Conservation (phyloP, 2,888 invertebrate genomes). For the Aporophyla lueneburgensis region DNA sequence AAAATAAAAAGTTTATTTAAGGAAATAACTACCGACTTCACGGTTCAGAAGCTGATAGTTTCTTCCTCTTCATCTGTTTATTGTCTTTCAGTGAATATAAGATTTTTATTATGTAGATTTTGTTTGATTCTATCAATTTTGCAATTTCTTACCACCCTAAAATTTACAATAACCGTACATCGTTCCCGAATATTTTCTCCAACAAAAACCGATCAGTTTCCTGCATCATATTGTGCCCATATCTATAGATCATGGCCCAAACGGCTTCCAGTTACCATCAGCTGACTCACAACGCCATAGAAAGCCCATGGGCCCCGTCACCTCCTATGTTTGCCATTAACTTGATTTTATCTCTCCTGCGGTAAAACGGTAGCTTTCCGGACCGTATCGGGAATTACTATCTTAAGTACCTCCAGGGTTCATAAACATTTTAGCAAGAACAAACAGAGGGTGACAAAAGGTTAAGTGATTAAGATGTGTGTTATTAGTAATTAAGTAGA, state of each 20-base stretch:
- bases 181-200: neutral
- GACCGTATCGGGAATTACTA: conserved; percentile 61
- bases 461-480: conserved; percentile 57
- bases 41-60: too few species aligned
- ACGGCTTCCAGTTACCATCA: conserved; percentile 31
- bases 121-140: neutral
- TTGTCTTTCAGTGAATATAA: too few species aligned
- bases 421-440: conserved; percentile 63
- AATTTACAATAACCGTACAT: neutral
- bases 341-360: conserved; percentile 61
- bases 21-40: too few species aligned
- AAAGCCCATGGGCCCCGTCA: conserved; percentile 45
- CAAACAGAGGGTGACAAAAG: conserved; percentile 52
- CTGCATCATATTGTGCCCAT: conserved; percentile 16
- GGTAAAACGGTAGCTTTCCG: conserved; percentile 38
- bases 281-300: conserved; percentile 56
- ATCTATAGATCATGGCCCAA: conserved; percentile 49
- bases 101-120: neutral
- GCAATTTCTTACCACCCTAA: neutral
- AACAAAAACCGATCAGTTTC: conserved; percentile 4
- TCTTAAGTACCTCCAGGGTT: conserved; percentile 53
- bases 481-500: conserved; percentile 60
- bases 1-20: too few species aligned
- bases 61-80: too few species aligned
- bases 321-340: conserved; percentile 58